Base-by-base conservation (phyloP, 2,113 vertebrate genomes). In the Siniperca knerii region DNA sequence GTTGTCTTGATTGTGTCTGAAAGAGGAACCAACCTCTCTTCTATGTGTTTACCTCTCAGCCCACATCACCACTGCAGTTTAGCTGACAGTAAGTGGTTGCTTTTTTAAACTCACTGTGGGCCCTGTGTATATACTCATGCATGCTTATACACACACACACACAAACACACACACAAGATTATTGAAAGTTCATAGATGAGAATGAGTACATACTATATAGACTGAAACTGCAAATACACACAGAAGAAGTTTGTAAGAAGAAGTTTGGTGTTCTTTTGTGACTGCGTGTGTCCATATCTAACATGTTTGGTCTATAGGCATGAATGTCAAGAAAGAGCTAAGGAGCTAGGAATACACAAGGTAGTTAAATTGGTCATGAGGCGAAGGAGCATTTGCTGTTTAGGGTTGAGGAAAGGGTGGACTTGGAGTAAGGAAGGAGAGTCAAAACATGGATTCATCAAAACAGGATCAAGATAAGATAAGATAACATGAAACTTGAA, bases 1-100 rank as follows among this genome's bases (percentile, higher is more conserved):
- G 81, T 71, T 77, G 88, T 87, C 77, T 79, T 87, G 88, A 93
- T 92, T 92, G 93, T 89, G 87, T 93, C 85, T 87, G 85, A 79
- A 89, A 73, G 75, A 75, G 81, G 64, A 92, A 83, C 86, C 87
- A 91, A 35, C 87, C 72, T 78, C 70, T 85, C 66, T 46, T 87
- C 77, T 44, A 11, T 81, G 68, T 93, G 90, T 91, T 93, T 93
- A 92, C 85, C 73, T 81, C 88, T 75, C 71, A 77, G 77, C 89
- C 90, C 92, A 89, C 92, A 89, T 73, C 79, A 80, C 90, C 83
- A 55, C 86, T 76, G 88, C 13, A 86, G 90, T 73, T 68, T 8
- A 64, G 48, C 71, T 75, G 71, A 78, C 92, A 77, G 85, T 86
- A 83, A 87, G 81, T 70, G 60, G 73, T 50, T 87, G 64, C 88